A percentile compares a stretch with the other conserved stretches of the same genome.
Conservation (phyloP, 2,888 invertebrate genomes). For the Drosophila birchii region DNA sequence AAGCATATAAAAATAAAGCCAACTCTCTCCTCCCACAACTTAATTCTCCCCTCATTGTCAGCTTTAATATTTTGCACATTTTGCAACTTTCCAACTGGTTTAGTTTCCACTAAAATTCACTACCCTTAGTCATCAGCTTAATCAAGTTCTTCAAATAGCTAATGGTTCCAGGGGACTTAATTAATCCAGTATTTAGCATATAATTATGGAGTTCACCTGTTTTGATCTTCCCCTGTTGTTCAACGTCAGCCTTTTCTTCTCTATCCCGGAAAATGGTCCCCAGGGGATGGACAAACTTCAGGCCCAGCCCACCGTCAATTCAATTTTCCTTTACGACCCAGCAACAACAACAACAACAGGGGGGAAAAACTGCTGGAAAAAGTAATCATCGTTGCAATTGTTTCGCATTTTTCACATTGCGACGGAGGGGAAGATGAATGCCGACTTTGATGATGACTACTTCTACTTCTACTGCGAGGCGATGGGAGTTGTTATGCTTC, state of each 20-base stretch:
- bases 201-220: conserved; percentile 71
- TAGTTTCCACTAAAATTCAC: conserved; percentile 28
- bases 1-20: conserved; percentile 22
- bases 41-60: conserved; percentile 17
- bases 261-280: conserved; percentile 56
- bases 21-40: conserved; percentile 47
- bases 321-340: conserved; percentile 74
- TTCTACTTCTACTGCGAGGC: neutral
- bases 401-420: conserved; percentile 75
- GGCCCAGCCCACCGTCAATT: conserved; percentile 68
- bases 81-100: conserved; percentile 50
- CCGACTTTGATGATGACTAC: conserved; percentile 71
- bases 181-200: conserved; percentile 76
- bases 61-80: conserved; percentile 62
- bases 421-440: conserved; percentile 64
- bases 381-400: conserved; percentile 81
- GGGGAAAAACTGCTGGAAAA: conserved; percentile 53
- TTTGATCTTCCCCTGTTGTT: conserved; percentile 10
- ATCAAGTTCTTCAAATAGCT: conserved; percentile 55
- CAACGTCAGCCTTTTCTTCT: neutral
- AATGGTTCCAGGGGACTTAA: conserved; percentile 66
- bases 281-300: conserved; percentile 51
- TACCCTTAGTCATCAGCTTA: conserved; percentile 59
- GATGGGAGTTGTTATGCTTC: conserved; percentile 23
- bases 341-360: conserved; percentile 33